These are phyloP conservation scores for Astur gentilis DNA, from an alignment of 2,113 vertebrate species.

Conservation along the genomic window DNA sequence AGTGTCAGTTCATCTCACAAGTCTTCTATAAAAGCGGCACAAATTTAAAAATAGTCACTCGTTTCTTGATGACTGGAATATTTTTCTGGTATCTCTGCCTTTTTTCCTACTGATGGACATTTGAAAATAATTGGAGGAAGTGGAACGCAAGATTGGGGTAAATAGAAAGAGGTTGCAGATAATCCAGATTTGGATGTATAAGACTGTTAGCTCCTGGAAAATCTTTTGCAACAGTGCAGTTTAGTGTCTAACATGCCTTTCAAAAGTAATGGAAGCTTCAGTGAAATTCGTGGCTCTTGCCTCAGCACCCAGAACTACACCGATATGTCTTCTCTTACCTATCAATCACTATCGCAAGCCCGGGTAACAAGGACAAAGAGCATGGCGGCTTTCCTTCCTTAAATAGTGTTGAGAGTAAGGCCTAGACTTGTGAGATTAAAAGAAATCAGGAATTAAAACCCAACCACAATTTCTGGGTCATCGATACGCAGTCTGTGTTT, in stretches of 20 bases:
- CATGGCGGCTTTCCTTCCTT: background rate
- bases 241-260: background rate
- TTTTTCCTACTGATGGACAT: background rate
- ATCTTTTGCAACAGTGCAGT: background rate
- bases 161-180: background rate
- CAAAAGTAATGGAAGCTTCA: background rate
- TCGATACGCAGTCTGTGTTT: background rate
- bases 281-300: background rate
- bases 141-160: background rate
- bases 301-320: background rate
- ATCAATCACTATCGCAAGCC: background rate
- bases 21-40: background rate
- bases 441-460: background rate
- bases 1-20: background rate
- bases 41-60: rapidly evolving
- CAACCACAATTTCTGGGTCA: background rate
- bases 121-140: background rate
- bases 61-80: background rate
- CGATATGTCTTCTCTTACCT: background rate
- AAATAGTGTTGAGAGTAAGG: background rate
- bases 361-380: background rate
- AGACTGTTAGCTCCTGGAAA: background rate
- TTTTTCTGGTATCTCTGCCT: background rate
- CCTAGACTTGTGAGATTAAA: background rate
- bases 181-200: background rate